phyloP scores from a whole-genome alignment of 1,140 invertebrate species.

The Anthonomus grandis region DNA sequence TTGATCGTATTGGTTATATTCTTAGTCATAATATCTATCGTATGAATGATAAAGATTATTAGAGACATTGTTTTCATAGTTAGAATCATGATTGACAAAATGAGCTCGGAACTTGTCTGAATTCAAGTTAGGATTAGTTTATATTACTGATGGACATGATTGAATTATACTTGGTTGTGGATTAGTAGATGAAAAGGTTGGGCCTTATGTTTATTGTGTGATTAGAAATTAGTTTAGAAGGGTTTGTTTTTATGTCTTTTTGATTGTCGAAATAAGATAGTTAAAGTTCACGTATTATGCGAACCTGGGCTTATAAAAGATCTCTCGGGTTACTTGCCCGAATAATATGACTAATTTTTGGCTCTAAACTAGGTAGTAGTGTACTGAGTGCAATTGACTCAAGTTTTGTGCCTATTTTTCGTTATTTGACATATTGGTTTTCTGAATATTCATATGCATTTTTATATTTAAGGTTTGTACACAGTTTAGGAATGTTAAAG shows the following conservation, averaged over 20 bases:
- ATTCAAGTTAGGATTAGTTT: too few relatives aligned
- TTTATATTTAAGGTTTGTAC: conserved; percentile 16
- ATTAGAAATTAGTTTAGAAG: not conserved
- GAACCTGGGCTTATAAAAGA: not conserved
- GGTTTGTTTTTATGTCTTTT: conserved; percentile 1
- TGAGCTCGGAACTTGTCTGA: not conserved
- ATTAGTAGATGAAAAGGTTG: not conserved
- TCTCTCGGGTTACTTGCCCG: conserved; percentile 8
- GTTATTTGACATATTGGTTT: too few relatives aligned
- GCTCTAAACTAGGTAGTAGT: conserved; percentile 12
- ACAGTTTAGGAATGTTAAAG: conserved; percentile 4
- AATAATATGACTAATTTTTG: conserved; percentile 8
- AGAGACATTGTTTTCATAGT: too few relatives aligned
- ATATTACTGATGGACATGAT: too few relatives aligned
- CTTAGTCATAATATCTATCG: too few relatives aligned
- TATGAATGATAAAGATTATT: too few relatives aligned
- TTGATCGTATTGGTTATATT: too few relatives aligned
- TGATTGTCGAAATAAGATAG: conserved; percentile 14
- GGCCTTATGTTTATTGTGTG: conserved; percentile 1
- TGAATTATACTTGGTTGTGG: not conserved
- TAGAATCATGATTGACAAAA: too few relatives aligned
- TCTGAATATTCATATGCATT: too few relatives aligned
- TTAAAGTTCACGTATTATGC: conserved; percentile 14
- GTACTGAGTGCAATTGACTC: conserved; percentile 19
- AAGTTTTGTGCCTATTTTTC: too few relatives aligned